These are phyloP conservation scores for Nephotettix cincticeps DNA, from an alignment of 1,140 invertebrate species.

Conservation along the genomic window DNA sequence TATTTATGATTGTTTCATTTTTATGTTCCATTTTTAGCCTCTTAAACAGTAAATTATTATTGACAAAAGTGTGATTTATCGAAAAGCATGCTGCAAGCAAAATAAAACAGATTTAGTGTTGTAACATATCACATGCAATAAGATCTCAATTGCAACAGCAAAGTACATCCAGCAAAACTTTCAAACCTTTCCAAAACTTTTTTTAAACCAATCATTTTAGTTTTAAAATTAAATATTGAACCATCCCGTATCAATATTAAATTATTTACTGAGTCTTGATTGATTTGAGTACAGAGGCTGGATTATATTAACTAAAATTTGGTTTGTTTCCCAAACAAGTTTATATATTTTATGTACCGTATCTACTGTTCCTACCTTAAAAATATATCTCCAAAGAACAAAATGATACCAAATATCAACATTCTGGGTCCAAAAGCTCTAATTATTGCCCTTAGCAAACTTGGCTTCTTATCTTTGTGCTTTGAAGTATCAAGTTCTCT, in stretches of 20 bases:
- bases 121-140: too few species aligned
- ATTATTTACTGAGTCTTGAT: background rate
- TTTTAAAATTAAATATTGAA: background rate
- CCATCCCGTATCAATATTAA: background rate
- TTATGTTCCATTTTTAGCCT: too few species aligned
- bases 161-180: background rate
- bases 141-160: too few species aligned
- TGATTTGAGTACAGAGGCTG: background rate
- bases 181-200: background rate
- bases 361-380: slow-evolving; percentile 36
- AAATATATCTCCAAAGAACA: slow-evolving; percentile 53
- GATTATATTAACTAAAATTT: background rate
- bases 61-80: too few species aligned
- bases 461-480: slow-evolving; percentile 49
- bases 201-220: background rate
- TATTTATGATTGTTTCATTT: too few species aligned
- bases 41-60: too few species aligned
- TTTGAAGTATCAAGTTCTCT: slow-evolving; percentile 41
- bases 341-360: background rate
- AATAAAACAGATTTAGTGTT: too few species aligned
- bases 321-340: background rate
- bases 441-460: slow-evolving; percentile 53
- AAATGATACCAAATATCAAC: slow-evolving; percentile 51
- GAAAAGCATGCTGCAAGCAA: too few species aligned
- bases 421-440: slow-evolving; percentile 54